Evolutionary conservation across 1,140 invertebrate genomes (phyloP), one percentile per base, ranked within the genome.

Genomic region (Trichoplusia ni): DNA sequence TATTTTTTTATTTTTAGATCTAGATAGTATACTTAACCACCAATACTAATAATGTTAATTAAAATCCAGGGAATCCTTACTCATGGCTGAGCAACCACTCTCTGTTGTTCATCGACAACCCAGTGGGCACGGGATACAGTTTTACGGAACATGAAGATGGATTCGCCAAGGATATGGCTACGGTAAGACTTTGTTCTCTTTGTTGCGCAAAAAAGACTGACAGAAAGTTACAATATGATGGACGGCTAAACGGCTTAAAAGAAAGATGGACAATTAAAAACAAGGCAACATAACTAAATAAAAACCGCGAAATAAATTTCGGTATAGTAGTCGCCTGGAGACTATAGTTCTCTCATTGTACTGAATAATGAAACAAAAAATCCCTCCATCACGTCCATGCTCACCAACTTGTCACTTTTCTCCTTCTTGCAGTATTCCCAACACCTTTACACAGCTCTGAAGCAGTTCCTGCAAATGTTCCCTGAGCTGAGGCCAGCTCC

Each of bases 81-180:
- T 93, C 95, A 0, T 97, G 96, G 96, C 93, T 93, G 46, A 87
- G 89, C 16, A 93, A 92, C 5, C 94, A 95, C 71, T 94, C 95
- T 70, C 75, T 97, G 42, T 75, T 97, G 9, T 97, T 95, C 74
- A 95, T 97, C 61, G 96, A 97, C 75, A 97, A 96, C 81, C 96
- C 96, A 0, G 95, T 96, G 14, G 95, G 95, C 0, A 93, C 95
- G 9, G 95, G 95, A 1, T 95, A 91, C 67, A 95, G 95, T 79
- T 95, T 95, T 62, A 95, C 95, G 0, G 90, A 93, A 0, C 72
- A 92, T 29, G 85, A 92, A 0, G 79, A 82, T 13, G 93, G 94
- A 27, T 94, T 93, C 74, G 91, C 91, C 0, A 91, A 75, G n/a
- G 92, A 94, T 84, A 92, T 95, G 89, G 84, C 89, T 29, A 88